Conservation (phyloP, 2,113 vertebrate genomes). For the Vulpes vulpes region DNA sequence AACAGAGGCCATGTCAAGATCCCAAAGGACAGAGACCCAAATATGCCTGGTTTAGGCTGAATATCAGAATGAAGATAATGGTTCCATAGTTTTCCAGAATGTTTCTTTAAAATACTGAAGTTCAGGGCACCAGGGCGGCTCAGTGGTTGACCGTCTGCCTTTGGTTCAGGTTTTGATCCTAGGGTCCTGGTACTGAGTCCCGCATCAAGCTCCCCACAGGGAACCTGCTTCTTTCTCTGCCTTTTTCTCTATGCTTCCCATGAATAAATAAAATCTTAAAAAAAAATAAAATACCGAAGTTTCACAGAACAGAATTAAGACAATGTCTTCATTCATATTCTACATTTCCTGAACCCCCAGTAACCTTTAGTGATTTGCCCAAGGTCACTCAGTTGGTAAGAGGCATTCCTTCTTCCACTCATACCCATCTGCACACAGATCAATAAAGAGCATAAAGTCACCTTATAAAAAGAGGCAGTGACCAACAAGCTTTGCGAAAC, state of each 20-base stretch:
- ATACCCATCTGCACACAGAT: not conserved
- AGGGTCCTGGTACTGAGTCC: no score
- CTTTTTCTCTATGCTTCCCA: no score
- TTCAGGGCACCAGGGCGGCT: no score
- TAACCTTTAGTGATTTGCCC: not conserved
- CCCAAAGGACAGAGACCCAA: not conserved
- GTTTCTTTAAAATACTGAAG: conserved; percentile 12
- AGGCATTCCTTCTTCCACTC: not conserved
- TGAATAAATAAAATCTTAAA: no score
- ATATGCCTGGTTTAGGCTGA: conserved; percentile 28
- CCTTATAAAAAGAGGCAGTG: not conserved
- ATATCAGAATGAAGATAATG: conserved; percentile 24
- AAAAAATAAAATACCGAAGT: not conserved
- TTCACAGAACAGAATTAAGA: conserved; percentile 28
- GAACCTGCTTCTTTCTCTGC: no score
- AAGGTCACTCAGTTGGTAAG: not conserved
- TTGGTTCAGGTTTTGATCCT: no score
- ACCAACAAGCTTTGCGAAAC: not conserved
- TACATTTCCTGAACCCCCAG: not conserved
- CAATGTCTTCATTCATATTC: not conserved
- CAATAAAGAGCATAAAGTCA: not conserved
- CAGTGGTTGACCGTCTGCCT: no score
- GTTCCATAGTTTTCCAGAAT: not conserved
- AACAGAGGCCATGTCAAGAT: not conserved
- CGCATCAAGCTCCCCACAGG: no score